Conservation (phyloP, 1,140 invertebrate genomes). For the Gryon sp. region DNA sequence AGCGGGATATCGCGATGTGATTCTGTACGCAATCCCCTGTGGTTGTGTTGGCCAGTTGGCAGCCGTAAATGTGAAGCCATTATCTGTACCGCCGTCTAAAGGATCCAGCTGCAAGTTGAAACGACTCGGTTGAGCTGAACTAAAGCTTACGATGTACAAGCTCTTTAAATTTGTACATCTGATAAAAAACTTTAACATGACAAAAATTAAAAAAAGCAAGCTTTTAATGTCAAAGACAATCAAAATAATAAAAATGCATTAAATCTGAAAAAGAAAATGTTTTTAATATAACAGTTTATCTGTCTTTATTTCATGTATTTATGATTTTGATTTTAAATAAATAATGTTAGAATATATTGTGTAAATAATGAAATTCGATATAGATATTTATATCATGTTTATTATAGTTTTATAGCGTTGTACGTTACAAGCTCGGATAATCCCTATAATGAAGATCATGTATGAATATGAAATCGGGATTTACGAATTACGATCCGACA, state of each 20-base stretch:
- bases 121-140: conserved; percentile 27
- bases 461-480: not conserved
- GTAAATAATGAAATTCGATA: too few species aligned
- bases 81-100: conserved; percentile 97
- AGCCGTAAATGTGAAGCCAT: conserved; percentile 97
- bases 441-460: too few species aligned
- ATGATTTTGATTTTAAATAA: too few species aligned
- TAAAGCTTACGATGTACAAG: conserved; percentile 18
- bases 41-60: conserved; percentile 95
- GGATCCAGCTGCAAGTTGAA: conserved; percentile 88
- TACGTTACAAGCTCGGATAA: too few species aligned
- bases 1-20: conserved; percentile 93
- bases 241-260: too few species aligned
- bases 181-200: not conserved
- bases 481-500: not conserved
- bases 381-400: too few species aligned
- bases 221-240: not conserved
- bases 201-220: not conserved
- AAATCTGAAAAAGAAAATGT: too few species aligned
- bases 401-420: too few species aligned
- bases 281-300: too few species aligned
- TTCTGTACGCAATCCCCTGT: conserved; percentile 92
- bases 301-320: too few species aligned
- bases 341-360: too few species aligned
- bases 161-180: conserved; percentile 18